These are phyloP conservation scores for Menidia menidia DNA, from an alignment of 2,797 vertebrate genomes.

Conservation along the genomic window DNA sequence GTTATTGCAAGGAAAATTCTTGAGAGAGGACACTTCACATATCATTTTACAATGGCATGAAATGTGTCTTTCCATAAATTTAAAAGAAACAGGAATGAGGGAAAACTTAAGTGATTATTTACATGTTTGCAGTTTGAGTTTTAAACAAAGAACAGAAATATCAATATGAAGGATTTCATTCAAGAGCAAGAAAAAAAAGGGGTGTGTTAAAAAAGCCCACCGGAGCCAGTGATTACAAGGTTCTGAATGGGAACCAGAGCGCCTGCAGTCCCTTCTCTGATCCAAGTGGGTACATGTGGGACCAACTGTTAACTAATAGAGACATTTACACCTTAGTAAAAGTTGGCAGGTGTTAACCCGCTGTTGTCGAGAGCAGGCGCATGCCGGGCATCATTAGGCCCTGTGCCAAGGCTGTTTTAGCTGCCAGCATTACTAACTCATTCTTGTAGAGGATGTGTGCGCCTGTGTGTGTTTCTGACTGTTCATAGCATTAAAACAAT, in stretches of 20 bases:
- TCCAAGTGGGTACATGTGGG: constrained; percentile 75
- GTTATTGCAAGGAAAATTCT: constrained; percentile 27
- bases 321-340: constrained; percentile 98
- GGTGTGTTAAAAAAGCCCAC: constrained; percentile 67
- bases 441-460: constrained; percentile 48
- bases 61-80: constrained; percentile 2
- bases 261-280: constrained; percentile 88
- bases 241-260: constrained; percentile 79
- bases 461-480: constrained; percentile 26
- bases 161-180: constrained; percentile 57
- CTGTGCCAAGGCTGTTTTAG: constrained; percentile 91
- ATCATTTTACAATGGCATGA: constrained; percentile 23
- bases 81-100: not conserved
- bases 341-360: constrained; percentile 97
- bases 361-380: constrained; percentile 92
- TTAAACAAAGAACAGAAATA: not conserved
- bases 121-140: too few species aligned
- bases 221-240: constrained; percentile 74
- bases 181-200: constrained; percentile 47
- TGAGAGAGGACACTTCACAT: constrained; percentile 28
- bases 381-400: constrained; percentile 97
- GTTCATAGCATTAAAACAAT: constrained; percentile 34
- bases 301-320: constrained; percentile 90
- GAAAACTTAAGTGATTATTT: not conserved
- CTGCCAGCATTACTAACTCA: constrained; percentile 84